These are phyloP conservation scores for Drosophila tsacasi DNA, from an alignment of 1,140 invertebrate species.

Conservation along the genomic window DNA sequence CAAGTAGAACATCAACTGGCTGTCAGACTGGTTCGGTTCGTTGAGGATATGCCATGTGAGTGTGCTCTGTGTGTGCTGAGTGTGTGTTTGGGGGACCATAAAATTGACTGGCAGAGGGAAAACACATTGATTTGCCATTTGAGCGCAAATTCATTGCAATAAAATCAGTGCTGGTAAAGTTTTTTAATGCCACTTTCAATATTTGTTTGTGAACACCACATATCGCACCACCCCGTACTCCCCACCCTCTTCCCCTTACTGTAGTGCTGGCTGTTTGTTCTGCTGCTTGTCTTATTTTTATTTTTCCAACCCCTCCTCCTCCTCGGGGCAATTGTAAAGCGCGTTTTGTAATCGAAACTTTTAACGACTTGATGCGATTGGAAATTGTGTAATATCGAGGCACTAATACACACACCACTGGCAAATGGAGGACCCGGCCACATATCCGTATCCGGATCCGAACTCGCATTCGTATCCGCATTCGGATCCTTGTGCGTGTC, in stretches of 20 bases:
- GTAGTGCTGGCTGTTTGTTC: conserved; percentile 35
- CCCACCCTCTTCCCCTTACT: neutral
- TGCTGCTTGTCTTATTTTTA: conserved; percentile 48
- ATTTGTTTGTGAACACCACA: conserved; percentile 74
- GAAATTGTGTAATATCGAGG: conserved; percentile 80
- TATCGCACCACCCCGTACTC: neutral
- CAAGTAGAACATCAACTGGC: conserved; percentile 56
- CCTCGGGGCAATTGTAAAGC: conserved; percentile 71
- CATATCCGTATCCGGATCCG: conserved; percentile 25
- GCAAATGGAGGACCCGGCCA: conserved; percentile 34
- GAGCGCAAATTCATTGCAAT: conserved; percentile 80
- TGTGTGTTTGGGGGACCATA: conserved; percentile 44
- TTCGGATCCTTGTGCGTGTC: conserved; percentile 30
- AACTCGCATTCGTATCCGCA: conserved; percentile 7
- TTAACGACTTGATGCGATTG: conserved; percentile 83
- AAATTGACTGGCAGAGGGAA: conserved; percentile 75
- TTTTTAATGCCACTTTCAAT: conserved; percentile 82
- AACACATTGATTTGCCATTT: conserved; percentile 83
- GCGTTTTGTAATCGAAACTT: conserved; percentile 83
- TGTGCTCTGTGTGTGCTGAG: neutral
- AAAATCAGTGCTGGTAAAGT: conserved; percentile 74
- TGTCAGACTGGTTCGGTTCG: conserved; percentile 37
- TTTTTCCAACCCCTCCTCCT: conserved; percentile 6
- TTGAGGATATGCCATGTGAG: conserved; percentile 10
- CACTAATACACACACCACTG: conserved; percentile 74